Percentiles rank a stretch among this genome's conserved stretches.
Evolutionary conservation across 2,888 invertebrate species (phyloP).

Genomic region (Odontomyia ornata): DNA sequence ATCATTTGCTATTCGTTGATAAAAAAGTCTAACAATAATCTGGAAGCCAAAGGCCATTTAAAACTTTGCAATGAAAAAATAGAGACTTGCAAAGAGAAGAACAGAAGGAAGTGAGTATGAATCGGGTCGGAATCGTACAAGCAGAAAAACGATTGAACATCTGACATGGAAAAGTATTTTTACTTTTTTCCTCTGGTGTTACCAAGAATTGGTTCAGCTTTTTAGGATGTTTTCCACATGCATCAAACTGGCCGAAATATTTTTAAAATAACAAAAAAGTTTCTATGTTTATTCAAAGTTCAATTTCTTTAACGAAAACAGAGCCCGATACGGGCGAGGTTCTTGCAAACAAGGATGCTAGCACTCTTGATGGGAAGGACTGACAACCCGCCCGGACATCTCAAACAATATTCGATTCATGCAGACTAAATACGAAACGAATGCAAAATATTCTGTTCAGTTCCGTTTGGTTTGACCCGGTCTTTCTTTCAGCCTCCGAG

Average conservation of each 20-base stretch:
- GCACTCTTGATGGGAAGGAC: not conserved
- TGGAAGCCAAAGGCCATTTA: not conserved
- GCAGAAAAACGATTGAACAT: slow-evolving; percentile 10
- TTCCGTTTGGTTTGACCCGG: slow-evolving; percentile 11
- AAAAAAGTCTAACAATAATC: slow-evolving; percentile 13
- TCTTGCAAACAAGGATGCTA: too few species aligned
- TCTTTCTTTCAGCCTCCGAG: not conserved
- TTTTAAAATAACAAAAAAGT: too few species aligned
- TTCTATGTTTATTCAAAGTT: too few species aligned
- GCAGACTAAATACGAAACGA: not conserved
- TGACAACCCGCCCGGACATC: not conserved
- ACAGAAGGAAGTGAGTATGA: not conserved
- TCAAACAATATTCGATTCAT: slow-evolving; percentile 16
- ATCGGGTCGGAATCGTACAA: not conserved
- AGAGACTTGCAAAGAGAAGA: not conserved
- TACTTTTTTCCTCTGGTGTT: not conserved
- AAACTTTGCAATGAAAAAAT: not conserved
- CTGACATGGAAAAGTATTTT: not conserved
- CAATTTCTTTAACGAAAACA: too few species aligned
- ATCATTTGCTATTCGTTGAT: not conserved
- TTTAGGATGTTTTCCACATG: too few species aligned
- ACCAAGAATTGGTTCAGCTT: too few species aligned
- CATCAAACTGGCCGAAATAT: too few species aligned
- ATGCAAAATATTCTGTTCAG: not conserved
- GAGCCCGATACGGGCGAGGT: too few species aligned